phyloP scores from a whole-genome alignment of 2,113 vertebrate species.

The Sialia sialis region DNA sequence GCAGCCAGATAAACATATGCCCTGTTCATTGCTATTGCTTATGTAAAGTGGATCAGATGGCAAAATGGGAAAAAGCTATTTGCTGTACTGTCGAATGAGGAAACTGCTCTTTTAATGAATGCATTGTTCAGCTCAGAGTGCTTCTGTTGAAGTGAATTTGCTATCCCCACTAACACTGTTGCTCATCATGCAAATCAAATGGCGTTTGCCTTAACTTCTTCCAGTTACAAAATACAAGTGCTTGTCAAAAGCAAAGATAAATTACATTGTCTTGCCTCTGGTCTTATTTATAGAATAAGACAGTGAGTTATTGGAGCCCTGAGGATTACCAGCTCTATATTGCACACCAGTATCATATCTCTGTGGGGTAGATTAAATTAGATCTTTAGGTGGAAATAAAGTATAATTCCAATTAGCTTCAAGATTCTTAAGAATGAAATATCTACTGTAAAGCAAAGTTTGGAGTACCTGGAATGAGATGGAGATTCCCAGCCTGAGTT shows the following conservation, averaged over 20 bases:
- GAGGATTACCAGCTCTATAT: not conserved
- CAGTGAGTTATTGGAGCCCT: not conserved
- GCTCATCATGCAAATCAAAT: slow-evolving; percentile 50
- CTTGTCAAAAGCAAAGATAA: slow-evolving; percentile 24
- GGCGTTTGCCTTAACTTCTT: not conserved
- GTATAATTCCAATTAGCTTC: not conserved
- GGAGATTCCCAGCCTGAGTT: not conserved
- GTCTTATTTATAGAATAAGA: not conserved
- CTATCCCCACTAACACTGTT: not conserved
- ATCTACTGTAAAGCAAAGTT: not conserved
- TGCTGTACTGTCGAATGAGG: slow-evolving; percentile 8
- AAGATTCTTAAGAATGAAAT: not conserved
- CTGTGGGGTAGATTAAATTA: not conserved
- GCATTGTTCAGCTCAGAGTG: slow-evolving; percentile 6
- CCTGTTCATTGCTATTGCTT: not conserved
- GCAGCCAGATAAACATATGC: not conserved
- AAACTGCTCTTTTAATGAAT: slow-evolving; percentile 50
- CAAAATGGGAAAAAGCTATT: not conserved
- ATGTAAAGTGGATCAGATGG: not conserved
- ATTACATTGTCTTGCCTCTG: not conserved
- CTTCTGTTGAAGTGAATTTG: slow-evolving; percentile 15
- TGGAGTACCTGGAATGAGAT: not conserved
- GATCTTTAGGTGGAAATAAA: not conserved
- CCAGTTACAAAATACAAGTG: not conserved
- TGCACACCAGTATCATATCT: not conserved